Conservation (phyloP, 2,888 invertebrate genomes). For the Eupithecia subfuscata region DNA sequence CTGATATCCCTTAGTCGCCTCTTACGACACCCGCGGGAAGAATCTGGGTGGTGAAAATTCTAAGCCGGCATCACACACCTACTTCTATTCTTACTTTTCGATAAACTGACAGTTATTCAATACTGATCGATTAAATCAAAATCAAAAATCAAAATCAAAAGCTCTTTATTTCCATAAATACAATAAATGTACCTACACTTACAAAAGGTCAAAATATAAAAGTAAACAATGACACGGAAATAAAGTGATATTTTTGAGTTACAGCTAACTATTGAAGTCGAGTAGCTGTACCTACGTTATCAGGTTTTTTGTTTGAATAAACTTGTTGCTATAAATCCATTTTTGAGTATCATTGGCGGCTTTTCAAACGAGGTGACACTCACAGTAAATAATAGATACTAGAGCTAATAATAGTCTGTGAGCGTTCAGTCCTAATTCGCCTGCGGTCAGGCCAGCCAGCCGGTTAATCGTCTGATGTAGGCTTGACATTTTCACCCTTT, state of each 20-base stretch:
- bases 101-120: background rate
- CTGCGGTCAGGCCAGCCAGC: conserved; percentile 19
- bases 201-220: too few species aligned
- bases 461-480: conserved; percentile 24
- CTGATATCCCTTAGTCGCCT: too few species aligned
- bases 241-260: too few species aligned
- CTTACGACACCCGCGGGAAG: too few species aligned
- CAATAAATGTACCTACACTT: too few species aligned
- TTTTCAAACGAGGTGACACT: conserved; percentile 4
- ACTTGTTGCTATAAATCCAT: too few species aligned
- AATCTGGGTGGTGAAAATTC: too few species aligned
- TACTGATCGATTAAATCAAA: background rate
- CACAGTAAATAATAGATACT: conserved; percentile 17
- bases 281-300: background rate
- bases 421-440: conserved; percentile 18
- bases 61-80: too few species aligned
- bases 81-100: background rate
- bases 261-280: background rate
- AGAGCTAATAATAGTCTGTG: conserved; percentile 18
- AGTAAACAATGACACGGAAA: too few species aligned
- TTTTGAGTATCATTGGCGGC: background rate
- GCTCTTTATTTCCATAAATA: too few species aligned
- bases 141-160: too few species aligned
- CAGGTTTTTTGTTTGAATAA: background rate
- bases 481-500: conserved; percentile 24